Evolutionary conservation across 2,888 invertebrate species (phyloP), one percentile per base, ranked within the genome.

Genomic region (Hydriomena furcata): DNA sequence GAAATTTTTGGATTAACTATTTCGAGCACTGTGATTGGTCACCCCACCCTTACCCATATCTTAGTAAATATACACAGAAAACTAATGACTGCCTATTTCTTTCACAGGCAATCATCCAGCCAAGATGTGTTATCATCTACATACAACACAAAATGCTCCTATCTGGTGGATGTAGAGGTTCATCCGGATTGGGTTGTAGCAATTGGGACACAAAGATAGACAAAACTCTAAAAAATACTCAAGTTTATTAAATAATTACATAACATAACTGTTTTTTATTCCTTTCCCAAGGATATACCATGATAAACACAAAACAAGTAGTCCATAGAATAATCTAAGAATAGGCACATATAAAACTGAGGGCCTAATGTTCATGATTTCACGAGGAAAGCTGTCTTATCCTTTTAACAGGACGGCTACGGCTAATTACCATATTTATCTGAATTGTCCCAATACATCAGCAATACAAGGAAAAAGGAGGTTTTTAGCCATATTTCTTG

Each of bases 111-210:
- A 73, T 41, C 66, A 45, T 77, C 84, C 58, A 84, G 68, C 58
- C 87, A 85, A 74, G 91, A 91, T 50, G 65, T 82, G 6, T 70
- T 80, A 12, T 79, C 83, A n/a, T 82, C 86, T 11, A 83, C 81
- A 11, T 91, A 84, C 68, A 89, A 86, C 56, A 90, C 90, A 36
- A 90, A 88, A 66, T 91, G 91, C 62, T 83, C 88, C 24, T 88
- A 91, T 59, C 66, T 91, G 53, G 90, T 91, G 5, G 89, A 89
- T 78, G 84, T 91, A 0, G 82, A 88, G 76, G 86, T 91, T 6
- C 84, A 86, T 55, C 86, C 90, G 13, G 83, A 91, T 52, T 91
- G 91, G 91, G 79, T 91, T 52, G 86, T 90, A 2, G 91, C 90
- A 27, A 88, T 91, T 55, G 91, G 91, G 34, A 79, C 87, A 7